Percentiles rank a stretch among this genome's conserved stretches.
phyloP scores from a whole-genome alignment of 2,888 invertebrate genomes.

The Notodonta dromedarius region DNA sequence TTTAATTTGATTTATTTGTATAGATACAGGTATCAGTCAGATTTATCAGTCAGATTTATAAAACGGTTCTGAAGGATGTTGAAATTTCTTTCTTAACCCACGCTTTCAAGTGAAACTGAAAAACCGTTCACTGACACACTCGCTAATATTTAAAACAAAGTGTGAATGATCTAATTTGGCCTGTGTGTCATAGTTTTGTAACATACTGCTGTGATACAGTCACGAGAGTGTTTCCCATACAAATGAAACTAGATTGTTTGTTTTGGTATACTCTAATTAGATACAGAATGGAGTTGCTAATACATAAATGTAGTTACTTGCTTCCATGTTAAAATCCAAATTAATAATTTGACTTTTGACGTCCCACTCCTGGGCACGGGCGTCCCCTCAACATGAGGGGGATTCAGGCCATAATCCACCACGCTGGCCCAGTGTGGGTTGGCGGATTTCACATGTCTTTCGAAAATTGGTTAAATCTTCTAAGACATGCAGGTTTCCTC shows the following conservation, averaged over 20 bases:
- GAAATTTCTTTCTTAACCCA: neutral
- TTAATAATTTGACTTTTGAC: no score
- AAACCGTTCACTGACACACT: slow-evolving; percentile 22
- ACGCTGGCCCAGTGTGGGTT: no score
- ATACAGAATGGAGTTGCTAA: slow-evolving; percentile 7
- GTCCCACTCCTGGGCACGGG: no score
- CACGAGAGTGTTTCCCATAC: slow-evolving; percentile 28
- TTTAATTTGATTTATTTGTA: no score
- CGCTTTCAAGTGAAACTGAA: slow-evolving; percentile 34
- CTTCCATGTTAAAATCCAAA: neutral
- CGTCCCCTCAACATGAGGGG: no score
- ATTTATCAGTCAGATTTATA: no score
- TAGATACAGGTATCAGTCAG: no score
- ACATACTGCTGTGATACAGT: slow-evolving; percentile 32
- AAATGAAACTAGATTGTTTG: slow-evolving; percentile 1
- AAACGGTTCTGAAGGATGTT: no score
- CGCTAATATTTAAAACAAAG: slow-evolving; percentile 36
- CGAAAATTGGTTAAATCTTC: no score
- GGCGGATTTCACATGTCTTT: no score
- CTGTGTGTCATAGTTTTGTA: slow-evolving; percentile 38
- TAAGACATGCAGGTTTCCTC: no score
- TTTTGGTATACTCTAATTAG: slow-evolving; percentile 8
- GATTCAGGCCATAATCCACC: no score
- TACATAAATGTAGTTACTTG: slow-evolving; percentile 11
- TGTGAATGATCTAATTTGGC: slow-evolving; percentile 26